These are phyloP conservation scores for Cercopithecus mitis DNA, from an alignment of 2,797 vertebrate genomes.

Conservation along the genomic window DNA sequence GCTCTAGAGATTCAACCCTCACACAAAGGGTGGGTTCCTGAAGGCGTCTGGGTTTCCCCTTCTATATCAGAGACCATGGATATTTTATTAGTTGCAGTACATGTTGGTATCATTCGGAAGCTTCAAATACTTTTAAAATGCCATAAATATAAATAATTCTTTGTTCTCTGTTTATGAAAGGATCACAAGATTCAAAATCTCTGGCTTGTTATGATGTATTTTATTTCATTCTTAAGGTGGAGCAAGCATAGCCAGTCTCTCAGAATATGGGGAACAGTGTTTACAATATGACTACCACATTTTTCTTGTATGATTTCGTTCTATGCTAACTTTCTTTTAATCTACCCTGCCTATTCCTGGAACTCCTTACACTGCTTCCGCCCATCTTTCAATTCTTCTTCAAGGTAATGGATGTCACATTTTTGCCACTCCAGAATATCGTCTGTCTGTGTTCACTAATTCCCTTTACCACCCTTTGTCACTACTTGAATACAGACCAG, in stretches of 20 bases:
- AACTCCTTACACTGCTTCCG: neutral
- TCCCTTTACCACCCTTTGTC: neutral
- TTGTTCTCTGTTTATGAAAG: conserved; percentile 44
- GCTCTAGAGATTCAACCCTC: neutral
- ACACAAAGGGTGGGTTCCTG: neutral
- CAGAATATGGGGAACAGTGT: neutral
- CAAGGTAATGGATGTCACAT: neutral
- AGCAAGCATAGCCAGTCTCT: neutral
- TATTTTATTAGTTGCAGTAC: conserved; percentile 11
- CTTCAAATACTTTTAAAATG: conserved; percentile 34
- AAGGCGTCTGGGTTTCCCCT: neutral
- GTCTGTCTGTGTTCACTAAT: neutral
- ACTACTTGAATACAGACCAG: neutral
- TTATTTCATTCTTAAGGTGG: conserved; percentile 23
- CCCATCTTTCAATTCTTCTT: neutral
- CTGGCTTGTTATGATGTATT: neutral
- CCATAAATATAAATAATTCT: conserved; percentile 21
- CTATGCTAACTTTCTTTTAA: conserved; percentile 17
- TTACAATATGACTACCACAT: neutral
- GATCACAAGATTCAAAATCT: neutral
- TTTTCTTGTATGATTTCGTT: conserved; percentile 50
- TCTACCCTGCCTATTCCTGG: neutral
- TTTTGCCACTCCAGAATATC: neutral
- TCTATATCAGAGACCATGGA: neutral
- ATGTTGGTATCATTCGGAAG: neutral